Conservation (phyloP, 1,140 invertebrate genomes). For the Tyrophagus putrescentiae region DNA sequence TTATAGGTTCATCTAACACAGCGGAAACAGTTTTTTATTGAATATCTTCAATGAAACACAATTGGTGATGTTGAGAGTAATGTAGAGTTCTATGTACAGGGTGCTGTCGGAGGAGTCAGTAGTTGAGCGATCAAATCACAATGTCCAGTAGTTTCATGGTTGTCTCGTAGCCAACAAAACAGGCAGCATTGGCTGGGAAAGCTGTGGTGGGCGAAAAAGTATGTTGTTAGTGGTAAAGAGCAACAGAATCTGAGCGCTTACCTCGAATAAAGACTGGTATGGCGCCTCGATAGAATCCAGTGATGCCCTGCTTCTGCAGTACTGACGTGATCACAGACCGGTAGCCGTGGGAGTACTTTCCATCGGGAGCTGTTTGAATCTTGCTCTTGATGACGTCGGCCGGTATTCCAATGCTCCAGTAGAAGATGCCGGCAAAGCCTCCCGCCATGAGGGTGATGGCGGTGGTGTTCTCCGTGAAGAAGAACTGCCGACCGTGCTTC, state of each 20-base stretch:
- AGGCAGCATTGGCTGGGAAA: slow-evolving; percentile 83
- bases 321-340: slow-evolving; percentile 62
- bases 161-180: slow-evolving; percentile 69
- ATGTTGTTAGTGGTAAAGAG: no score
- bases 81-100: background rate
- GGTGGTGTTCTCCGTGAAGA: slow-evolving; percentile 29
- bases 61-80: background rate
- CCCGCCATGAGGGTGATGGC: slow-evolving; percentile 73
- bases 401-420: slow-evolving; percentile 93
- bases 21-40: background rate
- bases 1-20: background rate
- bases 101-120: slow-evolving; percentile 33
- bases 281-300: slow-evolving; percentile 63
- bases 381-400: slow-evolving; percentile 93
- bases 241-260: no score
- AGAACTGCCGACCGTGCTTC: background rate
- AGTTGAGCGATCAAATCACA: slow-evolving; percentile 26
- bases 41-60: background rate
- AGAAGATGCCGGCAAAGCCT: slow-evolving; percentile 83
- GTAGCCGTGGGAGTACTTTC: slow-evolving; percentile 65
- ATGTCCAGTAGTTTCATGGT: slow-evolving; percentile 48
- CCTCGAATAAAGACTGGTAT: slow-evolving; percentile 67
- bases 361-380: slow-evolving; percentile 79
- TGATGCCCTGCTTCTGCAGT: slow-evolving; percentile 59
- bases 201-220: no score